A percentile compares a stretch with the other conserved stretches of the same genome.
These are phyloP conservation scores for Myiothlypis coronata DNA, from an alignment of 2,797 vertebrate genomes.

Conservation along the genomic window DNA sequence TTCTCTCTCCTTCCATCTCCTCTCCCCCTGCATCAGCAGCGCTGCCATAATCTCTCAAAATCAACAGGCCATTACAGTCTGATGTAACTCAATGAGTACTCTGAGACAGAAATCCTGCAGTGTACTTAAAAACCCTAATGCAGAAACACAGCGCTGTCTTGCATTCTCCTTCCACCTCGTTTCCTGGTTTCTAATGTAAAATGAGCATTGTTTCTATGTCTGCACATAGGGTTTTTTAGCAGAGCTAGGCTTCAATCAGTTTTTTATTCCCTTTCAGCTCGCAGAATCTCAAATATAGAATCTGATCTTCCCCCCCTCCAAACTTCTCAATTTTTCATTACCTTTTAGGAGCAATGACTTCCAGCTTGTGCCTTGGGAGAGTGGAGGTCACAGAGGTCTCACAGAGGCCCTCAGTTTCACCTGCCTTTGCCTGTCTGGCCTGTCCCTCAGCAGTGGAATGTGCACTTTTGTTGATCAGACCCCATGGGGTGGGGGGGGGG, in stretches of 20 bases:
- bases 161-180: not conserved
- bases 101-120: slow-evolving; percentile 61
- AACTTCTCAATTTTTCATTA: not conserved
- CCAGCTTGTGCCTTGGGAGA: not conserved
- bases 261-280: slow-evolving; percentile 6
- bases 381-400: not conserved
- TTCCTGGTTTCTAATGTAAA: slow-evolving; percentile 20
- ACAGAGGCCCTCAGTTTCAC: not conserved
- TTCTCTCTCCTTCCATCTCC: slow-evolving; percentile 19
- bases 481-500: not conserved
- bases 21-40: slow-evolving; percentile 33
- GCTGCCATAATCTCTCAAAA: slow-evolving; percentile 58
- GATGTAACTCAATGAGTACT: slow-evolving; percentile 60
- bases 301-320: not conserved
- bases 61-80: slow-evolving; percentile 64
- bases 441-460: not conserved
- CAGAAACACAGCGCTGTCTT: slow-evolving; percentile 28
- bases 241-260: not conserved
- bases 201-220: slow-evolving; percentile 15
- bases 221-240: not conserved
- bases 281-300: not conserved
- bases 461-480: not conserved
- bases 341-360: not conserved
- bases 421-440: not conserved
- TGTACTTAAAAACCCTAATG: slow-evolving; percentile 56